Percentiles rank a stretch among this genome's conserved stretches.
Conservation (phyloP, 2,113 vertebrate genomes). For the Catharus minimus region DNA sequence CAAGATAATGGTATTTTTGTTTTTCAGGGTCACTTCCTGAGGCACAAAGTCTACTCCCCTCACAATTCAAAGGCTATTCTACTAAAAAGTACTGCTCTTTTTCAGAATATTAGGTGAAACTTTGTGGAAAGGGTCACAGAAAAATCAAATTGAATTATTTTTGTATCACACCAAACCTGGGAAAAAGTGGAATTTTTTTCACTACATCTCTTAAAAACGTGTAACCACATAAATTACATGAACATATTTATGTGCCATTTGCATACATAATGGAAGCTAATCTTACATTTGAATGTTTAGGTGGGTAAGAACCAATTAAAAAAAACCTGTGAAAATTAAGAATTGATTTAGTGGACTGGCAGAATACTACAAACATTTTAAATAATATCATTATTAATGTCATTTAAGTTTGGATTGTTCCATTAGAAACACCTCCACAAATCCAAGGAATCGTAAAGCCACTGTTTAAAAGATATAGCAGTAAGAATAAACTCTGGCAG, state of each 20-base stretch:
- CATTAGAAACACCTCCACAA: neutral
- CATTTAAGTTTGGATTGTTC: neutral
- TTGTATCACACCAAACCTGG: neutral
- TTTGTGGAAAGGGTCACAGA: neutral
- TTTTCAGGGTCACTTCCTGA: neutral
- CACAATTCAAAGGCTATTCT: neutral
- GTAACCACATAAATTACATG: neutral
- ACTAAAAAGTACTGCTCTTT: neutral
- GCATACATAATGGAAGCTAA: neutral
- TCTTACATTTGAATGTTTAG: neutral
- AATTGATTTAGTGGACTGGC: neutral
- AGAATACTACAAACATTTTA: neutral
- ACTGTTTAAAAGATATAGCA: neutral
- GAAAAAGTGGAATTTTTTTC: neutral
- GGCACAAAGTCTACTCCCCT: neutral
- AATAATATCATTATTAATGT: neutral
- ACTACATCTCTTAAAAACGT: neutral
- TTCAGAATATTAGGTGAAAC: neutral
- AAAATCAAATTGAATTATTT: neutral
- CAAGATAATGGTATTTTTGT: neutral
- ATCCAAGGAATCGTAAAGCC: neutral
- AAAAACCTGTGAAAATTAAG: rapidly evolving
- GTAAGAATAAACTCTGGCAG: neutral
- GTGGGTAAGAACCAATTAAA: neutral
- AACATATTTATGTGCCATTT: neutral